Conservation (phyloP, 2,888 invertebrate genomes). For the Andrena chrysosceles region DNA sequence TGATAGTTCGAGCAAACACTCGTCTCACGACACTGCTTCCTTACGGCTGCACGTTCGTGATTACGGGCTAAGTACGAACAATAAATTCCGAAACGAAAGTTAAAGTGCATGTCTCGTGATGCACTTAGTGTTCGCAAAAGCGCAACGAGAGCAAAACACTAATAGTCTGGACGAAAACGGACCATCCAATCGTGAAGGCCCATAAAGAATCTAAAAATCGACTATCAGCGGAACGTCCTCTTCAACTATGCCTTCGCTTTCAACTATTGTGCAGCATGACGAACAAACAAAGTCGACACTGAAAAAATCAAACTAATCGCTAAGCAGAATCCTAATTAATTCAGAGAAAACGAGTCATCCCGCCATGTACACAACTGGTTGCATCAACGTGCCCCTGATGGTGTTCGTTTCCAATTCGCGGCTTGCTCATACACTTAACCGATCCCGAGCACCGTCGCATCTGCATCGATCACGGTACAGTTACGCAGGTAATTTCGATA, state of each 20-base stretch:
- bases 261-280: constrained; percentile 70
- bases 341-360: constrained; percentile 44
- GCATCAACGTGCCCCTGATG: constrained; percentile 33
- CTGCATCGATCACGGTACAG: constrained; percentile 4
- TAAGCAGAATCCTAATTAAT: constrained; percentile 60
- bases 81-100: constrained; percentile 70
- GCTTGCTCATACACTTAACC: constrained; percentile 13
- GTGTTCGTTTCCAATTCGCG: constrained; percentile 7
- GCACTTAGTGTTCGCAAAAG: constrained; percentile 76
- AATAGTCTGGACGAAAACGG: constrained; percentile 65
- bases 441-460: constrained; percentile 9
- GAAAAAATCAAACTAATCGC: constrained; percentile 67
- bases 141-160: constrained; percentile 72
- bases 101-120: constrained; percentile 74
- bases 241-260: constrained; percentile 66
- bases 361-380: constrained; percentile 28
- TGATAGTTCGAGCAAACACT: background rate
- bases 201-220: constrained; percentile 67
- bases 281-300: constrained; percentile 69
- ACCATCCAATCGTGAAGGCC: constrained; percentile 60
- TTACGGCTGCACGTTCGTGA: constrained; percentile 53
- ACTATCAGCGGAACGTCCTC: constrained; percentile 69
- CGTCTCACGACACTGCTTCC: background rate
- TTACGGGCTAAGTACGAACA: constrained; percentile 72
- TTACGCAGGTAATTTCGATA: constrained; percentile 14